Evolutionary conservation across 2,888 invertebrate species (phyloP), one percentile per base, ranked within the genome.

Genomic region (Abrostola triplasia): DNA sequence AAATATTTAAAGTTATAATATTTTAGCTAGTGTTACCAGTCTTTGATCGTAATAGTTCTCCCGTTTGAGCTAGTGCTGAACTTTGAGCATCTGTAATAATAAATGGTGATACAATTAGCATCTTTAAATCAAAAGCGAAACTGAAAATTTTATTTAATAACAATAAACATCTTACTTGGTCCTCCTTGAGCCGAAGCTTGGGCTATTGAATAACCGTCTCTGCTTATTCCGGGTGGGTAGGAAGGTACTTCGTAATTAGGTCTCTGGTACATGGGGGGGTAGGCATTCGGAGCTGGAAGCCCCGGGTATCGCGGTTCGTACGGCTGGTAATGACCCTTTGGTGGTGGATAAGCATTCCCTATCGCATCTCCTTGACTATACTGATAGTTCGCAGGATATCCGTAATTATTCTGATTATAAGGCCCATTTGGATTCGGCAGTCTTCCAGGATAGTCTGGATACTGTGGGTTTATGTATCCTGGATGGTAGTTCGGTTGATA

Each of bases 211-310:
- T 69, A 72, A n/a, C 57, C 38, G 0, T 66, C 58, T 47, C 64
- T 60, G 6, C 48, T 40, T 8, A 59, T 59, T 9, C 53, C 67
- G 47, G 71, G 44, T 13, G 47, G 62, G 11, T 72, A 79, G 0
- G 66, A 41, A 8, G 66, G 59, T 36, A 70, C 55, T 0, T 70
- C 69, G 12, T 73, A 73, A 42, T 51, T 65, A 42, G 73, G 56
- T 41, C 62, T 59, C 37, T 79, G 76, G 50, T 81, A 82, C 24
- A 77, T 36, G 8, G 70, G 51, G 13, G 81, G 67, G 38, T 81
- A 82, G 0, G 73, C n/a, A 13, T 68, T 67, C 5, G 83, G 67
- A 0, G 74, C 47, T 24, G 70, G 61, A 2, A 67, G 57, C 64
- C 80, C 73, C 24, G 65, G 72, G 13, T 60, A 62, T 11, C 72